Evolutionary conservation across 1,140 invertebrate genomes (phyloP).

Genomic region (Bombus sylvicola): DNA sequence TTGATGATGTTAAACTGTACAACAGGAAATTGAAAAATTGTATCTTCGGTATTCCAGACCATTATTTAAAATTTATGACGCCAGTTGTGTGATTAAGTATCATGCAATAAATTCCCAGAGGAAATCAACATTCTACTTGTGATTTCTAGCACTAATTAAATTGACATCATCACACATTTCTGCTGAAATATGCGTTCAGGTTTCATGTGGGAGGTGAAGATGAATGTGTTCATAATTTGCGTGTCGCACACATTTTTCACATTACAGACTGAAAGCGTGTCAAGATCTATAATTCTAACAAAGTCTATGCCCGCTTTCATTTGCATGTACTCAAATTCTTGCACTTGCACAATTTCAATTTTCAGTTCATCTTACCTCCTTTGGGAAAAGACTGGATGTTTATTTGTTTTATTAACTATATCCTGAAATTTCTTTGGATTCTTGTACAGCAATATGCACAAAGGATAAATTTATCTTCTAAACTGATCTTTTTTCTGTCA

Average conservation of each 20-base stretch:
- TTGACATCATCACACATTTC: not conserved
- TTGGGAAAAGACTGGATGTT: not conserved
- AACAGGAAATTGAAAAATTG: not conserved
- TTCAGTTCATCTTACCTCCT: not conserved
- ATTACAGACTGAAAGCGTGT: not conserved
- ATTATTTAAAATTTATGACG: not conserved
- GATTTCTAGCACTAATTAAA: conserved; percentile 5
- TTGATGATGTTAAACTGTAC: not conserved
- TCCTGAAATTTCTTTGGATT: not conserved
- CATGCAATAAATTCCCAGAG: not conserved
- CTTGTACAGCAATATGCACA: too few species aligned
- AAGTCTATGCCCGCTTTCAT: not conserved
- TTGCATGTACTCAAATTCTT: not conserved
- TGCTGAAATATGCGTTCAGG: not conserved
- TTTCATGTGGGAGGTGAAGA: not conserved
- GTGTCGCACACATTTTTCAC: not conserved
- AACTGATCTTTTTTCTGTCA: conserved; percentile 2
- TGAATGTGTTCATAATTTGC: not conserved
- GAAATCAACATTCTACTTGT: too few species aligned
- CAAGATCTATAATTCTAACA: conserved; percentile 15
- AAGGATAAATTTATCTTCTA: not conserved
- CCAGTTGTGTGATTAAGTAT: not conserved
- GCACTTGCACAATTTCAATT: not conserved
- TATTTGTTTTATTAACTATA: not conserved
- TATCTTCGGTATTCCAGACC: not conserved